These are phyloP conservation scores for Cerastis leucographa DNA, from an alignment of 2,888 invertebrate species.

Conservation along the genomic window DNA sequence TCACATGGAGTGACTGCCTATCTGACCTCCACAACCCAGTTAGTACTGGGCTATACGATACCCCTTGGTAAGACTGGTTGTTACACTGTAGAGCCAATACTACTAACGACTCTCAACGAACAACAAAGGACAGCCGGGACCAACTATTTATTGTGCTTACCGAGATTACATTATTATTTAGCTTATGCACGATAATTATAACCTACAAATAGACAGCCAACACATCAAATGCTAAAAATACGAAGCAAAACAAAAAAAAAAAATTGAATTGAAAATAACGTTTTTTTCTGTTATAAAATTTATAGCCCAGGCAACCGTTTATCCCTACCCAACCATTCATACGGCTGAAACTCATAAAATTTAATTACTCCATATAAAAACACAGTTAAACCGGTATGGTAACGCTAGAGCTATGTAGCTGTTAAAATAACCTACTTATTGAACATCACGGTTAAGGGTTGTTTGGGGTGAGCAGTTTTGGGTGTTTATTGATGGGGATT, in stretches of 20 bases:
- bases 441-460: constrained; percentile 11
- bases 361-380: constrained; percentile 66
- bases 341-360: constrained; percentile 58
- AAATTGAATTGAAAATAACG: constrained; percentile 54
- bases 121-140: too few relatives aligned
- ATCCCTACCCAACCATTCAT: constrained; percentile 48
- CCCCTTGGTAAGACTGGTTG: too few relatives aligned
- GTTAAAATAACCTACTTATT: constrained; percentile 48
- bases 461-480: constrained; percentile 10
- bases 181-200: not conserved
- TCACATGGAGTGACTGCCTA: too few relatives aligned
- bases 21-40: too few relatives aligned
- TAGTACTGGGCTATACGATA: too few relatives aligned
- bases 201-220: not conserved
- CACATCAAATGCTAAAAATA: constrained; percentile 4
- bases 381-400: constrained; percentile 53
- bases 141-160: too few relatives aligned
- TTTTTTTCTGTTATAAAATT: constrained; percentile 61
- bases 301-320: constrained; percentile 51
- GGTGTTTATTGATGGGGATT: not conserved
- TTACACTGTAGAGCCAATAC: too few relatives aligned
- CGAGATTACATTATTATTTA: too few relatives aligned
- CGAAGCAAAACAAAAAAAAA: constrained; percentile 13
- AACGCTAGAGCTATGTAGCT: constrained; percentile 28
- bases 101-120: too few relatives aligned